Base-by-base conservation (phyloP, 53 echinoderm and acorn worm species). In the Luidia sarsii region DNA sequence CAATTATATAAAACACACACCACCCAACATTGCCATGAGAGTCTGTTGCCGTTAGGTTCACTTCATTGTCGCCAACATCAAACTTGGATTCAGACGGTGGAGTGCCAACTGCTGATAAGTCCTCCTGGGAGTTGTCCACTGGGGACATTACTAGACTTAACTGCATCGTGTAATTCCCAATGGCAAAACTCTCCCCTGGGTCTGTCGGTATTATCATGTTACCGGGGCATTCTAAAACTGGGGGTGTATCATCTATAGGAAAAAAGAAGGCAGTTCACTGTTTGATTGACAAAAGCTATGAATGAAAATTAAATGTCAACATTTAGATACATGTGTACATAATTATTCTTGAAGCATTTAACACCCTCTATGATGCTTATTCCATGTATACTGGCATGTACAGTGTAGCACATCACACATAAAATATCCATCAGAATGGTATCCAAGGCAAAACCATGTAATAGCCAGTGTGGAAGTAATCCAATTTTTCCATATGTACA, bases 211-310 rank as follows among this genome's bases (percentile, higher is more conserved):
- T 63, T 2, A 16, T n/a, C 13, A 63, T 63, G 63, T 35, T n/a
- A 2, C 16, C 63, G 19, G 63, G 63, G 63, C 63, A 63, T 34
- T 63, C 63, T 36, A 63, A n/a, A 16, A 13, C 63, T 13, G 63
- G 63, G 3, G 14, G 4, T 18, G 63, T 63, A 33, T 7, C 3
- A 19, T 63, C 63, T 63, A 1, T 18, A 63, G 0, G 36, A n/a
- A 33, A 35, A 63, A n/a, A 18, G 1, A 57, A 57, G 27, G 3
- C 6, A 1, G 3, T 8, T 30, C 2, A 16, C 3, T 8, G 11
- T 37, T 36, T 18, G 8, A 64, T 7, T 6, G 16, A 5, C 13
- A 27, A 31, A 3, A 33, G 25, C 9, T 61, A 3, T 61, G 2
- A 61, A 3, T 22, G 2, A 8, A 8, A 10, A 29, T 61, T 32